Percentiles rank a stretch among this genome's conserved stretches.
Evolutionary conservation across 2,113 vertebrate species (phyloP).

Genomic region (Lophius piscatorius): DNA sequence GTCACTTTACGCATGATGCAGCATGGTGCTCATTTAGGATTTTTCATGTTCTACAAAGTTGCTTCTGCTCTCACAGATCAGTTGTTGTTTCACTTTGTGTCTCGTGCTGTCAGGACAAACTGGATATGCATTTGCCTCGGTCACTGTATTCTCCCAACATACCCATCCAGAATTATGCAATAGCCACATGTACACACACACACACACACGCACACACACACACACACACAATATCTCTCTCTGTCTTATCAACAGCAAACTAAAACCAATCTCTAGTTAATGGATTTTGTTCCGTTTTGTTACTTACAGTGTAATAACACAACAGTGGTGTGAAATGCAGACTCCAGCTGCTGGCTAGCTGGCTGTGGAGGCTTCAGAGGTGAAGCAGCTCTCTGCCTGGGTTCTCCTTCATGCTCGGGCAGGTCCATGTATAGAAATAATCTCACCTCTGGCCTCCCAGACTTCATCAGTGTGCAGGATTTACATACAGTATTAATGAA

Average conservation of each 20-base stretch:
- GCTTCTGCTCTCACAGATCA: constrained; percentile 20
- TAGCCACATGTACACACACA: constrained; percentile 15
- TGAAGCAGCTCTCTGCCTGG: constrained; percentile 10
- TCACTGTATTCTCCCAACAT: constrained; percentile 42
- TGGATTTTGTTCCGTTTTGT: not conserved
- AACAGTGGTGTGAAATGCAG: constrained; percentile 3
- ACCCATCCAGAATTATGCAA: constrained; percentile 57
- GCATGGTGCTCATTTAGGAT: not conserved
- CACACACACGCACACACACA: constrained; percentile 25
- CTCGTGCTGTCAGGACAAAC: constrained; percentile 37
- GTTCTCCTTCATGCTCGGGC: constrained; percentile 27
- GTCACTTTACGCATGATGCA: not conserved
- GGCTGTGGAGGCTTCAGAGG: not conserved
- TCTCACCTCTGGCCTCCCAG: constrained; percentile 25
- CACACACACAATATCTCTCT: constrained; percentile 27
- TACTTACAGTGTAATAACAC: not conserved
- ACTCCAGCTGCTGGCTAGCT: constrained; percentile 2
- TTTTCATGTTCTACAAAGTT: constrained; percentile 26
- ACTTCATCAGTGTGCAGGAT: constrained; percentile 7
- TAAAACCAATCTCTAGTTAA: not conserved
- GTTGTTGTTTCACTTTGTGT: constrained; percentile 34
- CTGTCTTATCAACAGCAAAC: constrained; percentile 29
- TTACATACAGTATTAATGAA: not conserved
- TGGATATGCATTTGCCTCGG: constrained; percentile 45
- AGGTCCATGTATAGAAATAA: constrained; percentile 20